Conservation (phyloP, 2,113 vertebrate species). For the Ptilonorhynchus violaceus region DNA sequence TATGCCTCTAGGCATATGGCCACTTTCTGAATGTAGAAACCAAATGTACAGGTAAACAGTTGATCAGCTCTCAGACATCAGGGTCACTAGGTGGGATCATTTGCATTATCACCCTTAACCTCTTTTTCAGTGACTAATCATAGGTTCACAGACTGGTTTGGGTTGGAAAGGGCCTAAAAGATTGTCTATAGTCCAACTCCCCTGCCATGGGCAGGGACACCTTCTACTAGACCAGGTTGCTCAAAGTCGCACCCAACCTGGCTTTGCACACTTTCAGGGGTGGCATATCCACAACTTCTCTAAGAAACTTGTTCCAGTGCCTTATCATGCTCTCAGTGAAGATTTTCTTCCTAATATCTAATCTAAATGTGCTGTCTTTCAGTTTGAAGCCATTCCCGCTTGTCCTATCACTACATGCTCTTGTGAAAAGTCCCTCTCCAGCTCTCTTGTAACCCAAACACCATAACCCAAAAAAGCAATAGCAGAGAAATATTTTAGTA, state of each 20-base stretch:
- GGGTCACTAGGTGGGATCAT: not conserved
- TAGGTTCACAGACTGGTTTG: not conserved
- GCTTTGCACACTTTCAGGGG: not conserved
- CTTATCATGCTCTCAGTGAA: not conserved
- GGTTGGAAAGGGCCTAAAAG: not conserved
- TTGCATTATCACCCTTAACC: not conserved
- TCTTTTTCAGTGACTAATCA: not conserved
- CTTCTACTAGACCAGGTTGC: not conserved
- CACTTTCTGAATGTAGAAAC: not conserved
- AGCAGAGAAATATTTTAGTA: not conserved
- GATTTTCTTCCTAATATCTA: not conserved
- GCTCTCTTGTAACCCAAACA: not conserved
- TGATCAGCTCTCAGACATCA: not conserved
- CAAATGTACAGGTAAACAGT: not conserved
- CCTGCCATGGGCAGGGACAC: not conserved
- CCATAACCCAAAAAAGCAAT: not conserved
- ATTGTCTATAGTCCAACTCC: rapidly evolving
- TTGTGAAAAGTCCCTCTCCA: not conserved
- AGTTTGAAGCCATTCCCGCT: not conserved
- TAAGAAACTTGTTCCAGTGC: not conserved
- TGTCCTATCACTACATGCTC: not conserved
- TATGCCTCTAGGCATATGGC: not conserved
- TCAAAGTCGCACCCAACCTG: not conserved
- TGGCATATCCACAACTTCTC: not conserved
- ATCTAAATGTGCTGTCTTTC: not conserved